Evolutionary conservation across 2,888 invertebrate genomes (phyloP).

Genomic region (Hydroisotoma schaefferi): DNA sequence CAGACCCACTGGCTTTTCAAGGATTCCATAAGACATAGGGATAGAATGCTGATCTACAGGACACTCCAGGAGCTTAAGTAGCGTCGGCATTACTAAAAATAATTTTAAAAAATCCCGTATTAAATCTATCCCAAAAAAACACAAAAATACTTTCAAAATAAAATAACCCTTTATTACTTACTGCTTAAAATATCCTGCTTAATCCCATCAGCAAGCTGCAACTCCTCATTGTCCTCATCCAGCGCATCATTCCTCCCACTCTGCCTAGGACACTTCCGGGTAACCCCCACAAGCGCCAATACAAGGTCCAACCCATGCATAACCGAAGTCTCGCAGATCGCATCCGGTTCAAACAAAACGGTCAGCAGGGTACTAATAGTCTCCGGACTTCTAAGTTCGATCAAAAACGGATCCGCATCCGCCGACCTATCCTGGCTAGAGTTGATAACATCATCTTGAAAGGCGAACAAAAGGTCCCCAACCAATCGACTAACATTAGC

Average conservation of each 20-base stretch:
- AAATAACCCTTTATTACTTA: no score
- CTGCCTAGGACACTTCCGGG: neutral
- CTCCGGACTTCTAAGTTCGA: constrained; percentile 66
- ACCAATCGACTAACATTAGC: constrained; percentile 83
- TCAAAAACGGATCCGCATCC: constrained; percentile 69
- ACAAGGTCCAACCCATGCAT: constrained; percentile 37
- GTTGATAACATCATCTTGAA: constrained; percentile 57
- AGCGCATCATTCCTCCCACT: neutral
- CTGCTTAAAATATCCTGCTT: neutral
- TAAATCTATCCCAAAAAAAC: no score
- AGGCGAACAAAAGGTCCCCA: constrained; percentile 74
- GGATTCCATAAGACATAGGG: constrained; percentile 60
- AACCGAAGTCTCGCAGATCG: constrained; percentile 58
- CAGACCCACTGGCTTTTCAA: constrained; percentile 73
- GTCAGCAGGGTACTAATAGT: constrained; percentile 67
- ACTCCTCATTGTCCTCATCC: constrained; percentile 30
- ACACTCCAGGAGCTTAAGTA: constrained; percentile 25
- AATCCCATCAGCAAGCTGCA: neutral
- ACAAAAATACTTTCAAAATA: no score
- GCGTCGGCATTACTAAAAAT: constrained; percentile 20
- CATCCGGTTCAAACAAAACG: constrained; percentile 66
- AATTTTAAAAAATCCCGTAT: no score
- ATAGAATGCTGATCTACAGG: constrained; percentile 23
- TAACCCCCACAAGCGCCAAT: neutral
- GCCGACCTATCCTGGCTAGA: constrained; percentile 57